These are phyloP conservation scores for Atta colombica DNA, from an alignment of 1,140 invertebrate genomes.

Conservation along the genomic window DNA sequence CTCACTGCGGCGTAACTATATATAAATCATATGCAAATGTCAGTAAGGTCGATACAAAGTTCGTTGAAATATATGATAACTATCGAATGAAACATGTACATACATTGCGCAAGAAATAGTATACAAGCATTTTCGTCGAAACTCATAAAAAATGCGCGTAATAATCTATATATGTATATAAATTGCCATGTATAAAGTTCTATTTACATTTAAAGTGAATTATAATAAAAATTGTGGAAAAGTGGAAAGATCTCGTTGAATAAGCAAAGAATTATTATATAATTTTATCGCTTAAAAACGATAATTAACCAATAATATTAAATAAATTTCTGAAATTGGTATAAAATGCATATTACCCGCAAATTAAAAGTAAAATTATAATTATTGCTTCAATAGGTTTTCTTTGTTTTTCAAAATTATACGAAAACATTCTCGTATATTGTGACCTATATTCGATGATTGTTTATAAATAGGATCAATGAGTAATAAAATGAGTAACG, in stretches of 20 bases:
- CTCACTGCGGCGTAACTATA: slow-evolving; percentile 46
- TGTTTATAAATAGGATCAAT: slow-evolving; percentile 5
- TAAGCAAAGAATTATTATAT: neutral
- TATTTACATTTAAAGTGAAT: neutral
- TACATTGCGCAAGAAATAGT: neutral
- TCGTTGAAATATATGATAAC: slow-evolving; percentile 49
- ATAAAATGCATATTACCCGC: neutral
- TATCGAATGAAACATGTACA: neutral
- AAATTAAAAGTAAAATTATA: neutral
- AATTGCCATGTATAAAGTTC: neutral
- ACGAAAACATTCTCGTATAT: neutral
- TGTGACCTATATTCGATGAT: neutral
- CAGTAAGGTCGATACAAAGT: slow-evolving; percentile 29
- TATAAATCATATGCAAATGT: slow-evolving; percentile 73
- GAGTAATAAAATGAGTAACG: slow-evolving; percentile 19
- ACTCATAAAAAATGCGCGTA: neutral
- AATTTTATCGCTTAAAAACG: neutral
- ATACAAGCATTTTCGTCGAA: neutral
- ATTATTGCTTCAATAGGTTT: neutral
- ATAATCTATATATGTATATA: neutral
- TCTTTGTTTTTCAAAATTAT: neutral
- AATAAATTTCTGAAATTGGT: neutral
- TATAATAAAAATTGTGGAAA: neutral
- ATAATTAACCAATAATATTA: neutral
- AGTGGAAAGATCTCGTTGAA: neutral